A percentile compares a stretch with the other conserved stretches of the same genome.
Evolutionary conservation across 2,888 invertebrate genomes (phyloP).

Genomic region (Girardia tigrina): DNA sequence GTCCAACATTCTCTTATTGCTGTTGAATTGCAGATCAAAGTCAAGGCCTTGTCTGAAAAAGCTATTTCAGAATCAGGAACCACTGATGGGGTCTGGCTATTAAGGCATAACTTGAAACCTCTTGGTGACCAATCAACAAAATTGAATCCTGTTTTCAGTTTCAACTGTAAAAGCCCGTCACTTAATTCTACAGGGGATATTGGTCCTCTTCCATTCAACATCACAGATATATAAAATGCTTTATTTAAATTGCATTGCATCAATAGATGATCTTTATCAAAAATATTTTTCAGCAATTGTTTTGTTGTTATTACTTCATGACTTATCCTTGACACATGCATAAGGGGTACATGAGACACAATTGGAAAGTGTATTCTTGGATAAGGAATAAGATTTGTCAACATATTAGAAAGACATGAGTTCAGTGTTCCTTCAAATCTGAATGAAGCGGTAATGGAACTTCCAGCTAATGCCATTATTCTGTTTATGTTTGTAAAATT

Average conservation of each 20-base stretch:
- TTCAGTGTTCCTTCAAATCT: background rate
- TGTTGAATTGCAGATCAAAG: background rate
- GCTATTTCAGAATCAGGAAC: background rate
- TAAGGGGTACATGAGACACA: background rate
- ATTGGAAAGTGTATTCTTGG: background rate
- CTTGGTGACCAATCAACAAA: background rate
- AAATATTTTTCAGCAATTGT: background rate
- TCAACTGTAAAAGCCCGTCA: background rate
- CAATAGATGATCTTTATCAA: background rate
- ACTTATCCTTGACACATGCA: background rate
- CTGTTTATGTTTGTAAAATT: background rate
- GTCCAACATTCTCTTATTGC: background rate
- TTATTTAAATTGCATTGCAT: background rate
- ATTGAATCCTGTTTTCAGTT: background rate
- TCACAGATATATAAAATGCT: background rate
- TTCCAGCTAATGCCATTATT: background rate
- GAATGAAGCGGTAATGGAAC: background rate
- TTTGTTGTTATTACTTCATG: background rate
- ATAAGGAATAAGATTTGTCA: background rate
- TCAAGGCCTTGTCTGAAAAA: background rate
- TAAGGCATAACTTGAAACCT: conserved; percentile 4
- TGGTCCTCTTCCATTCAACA: background rate
- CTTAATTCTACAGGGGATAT: background rate
- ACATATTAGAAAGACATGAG: background rate
- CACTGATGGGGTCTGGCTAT: background rate